Base-by-base conservation (phyloP, 2,888 invertebrate genomes). In the Dynastes grantii region DNA sequence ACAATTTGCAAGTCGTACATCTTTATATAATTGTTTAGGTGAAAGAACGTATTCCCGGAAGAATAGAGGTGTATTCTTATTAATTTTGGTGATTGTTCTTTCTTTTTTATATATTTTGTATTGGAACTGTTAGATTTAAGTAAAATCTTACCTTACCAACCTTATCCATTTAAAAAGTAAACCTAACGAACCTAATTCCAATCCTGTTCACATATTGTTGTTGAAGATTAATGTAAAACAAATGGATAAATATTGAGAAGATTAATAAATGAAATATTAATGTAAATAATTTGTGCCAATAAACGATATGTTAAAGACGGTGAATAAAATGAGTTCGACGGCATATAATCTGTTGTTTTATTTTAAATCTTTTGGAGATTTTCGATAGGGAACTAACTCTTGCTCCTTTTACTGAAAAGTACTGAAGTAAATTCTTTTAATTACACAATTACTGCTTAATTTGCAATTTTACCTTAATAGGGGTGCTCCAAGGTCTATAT, bases 231-330 rank as follows among this genome's bases (percentile, higher is more conserved):
- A 27, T 11, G 13, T 32, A 32, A 55, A 32, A 32, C 32, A 32
- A 2, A 32, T 13, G 29, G 8, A 29, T 13, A 29, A 5, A 22
- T 58, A 61, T 22, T 29, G 61, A 22, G 29, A 63, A 29, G 27
- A 29, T 13, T 29, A 5, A 32, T 29, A 58, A 22, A 5, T 32
- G 5, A 63, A 29, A 63, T 32, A 32, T 61, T 27, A 63, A 63
- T 32, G 27, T 63, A 29, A 11, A 29, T 32, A 63, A 29, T 11
- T 32, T 27, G 63, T 63, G 63, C 63, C 63, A 63, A 63, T 27
- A 29, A 63, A 27, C 32, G 2, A 37, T 5, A 6, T 37, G 32
- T 63, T 22, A 63, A 61, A 16, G 13, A n/a, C 8, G n/a, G 3
- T 55, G 5, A 55, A 63, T 63, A 29, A 63, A 63, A 11, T 13